These are phyloP conservation scores for Trichoplusia ni DNA, from an alignment of 1,140 invertebrate species.

Conservation along the genomic window DNA sequence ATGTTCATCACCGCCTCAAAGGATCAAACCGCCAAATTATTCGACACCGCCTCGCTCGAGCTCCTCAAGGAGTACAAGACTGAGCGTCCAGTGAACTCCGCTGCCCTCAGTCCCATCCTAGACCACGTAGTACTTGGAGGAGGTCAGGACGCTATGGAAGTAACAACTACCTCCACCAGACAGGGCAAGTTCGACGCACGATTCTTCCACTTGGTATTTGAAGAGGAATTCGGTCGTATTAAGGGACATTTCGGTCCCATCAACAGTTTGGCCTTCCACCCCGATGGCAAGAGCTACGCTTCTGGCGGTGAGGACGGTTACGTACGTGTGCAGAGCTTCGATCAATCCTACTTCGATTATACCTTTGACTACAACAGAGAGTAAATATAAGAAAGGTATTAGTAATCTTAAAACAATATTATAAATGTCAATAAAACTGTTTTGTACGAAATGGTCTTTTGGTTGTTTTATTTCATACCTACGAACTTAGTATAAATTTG, in stretches of 20 bases:
- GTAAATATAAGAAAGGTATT: constrained; percentile 45
- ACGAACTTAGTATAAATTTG: no score
- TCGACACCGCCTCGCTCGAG: constrained; percentile 93
- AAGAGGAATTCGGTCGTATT: constrained; percentile 98
- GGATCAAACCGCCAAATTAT: constrained; percentile 96
- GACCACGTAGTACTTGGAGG: constrained; percentile 98
- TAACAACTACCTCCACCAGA: constrained; percentile 97
- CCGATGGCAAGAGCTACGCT: constrained; percentile 97
- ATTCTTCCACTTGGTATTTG: constrained; percentile 99
- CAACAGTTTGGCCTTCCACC: constrained; percentile 99
- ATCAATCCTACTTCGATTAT: constrained; percentile 98
- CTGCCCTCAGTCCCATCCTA: constrained; percentile 95
- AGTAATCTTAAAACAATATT: constrained; percentile 20
- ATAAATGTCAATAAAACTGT: constrained; percentile 30
- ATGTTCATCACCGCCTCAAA: constrained; percentile 99
- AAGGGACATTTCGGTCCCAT: constrained; percentile 99
- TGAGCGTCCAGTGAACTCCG: constrained; percentile 97
- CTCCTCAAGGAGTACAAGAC: constrained; percentile 97
- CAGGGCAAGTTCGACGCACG: constrained; percentile 99
- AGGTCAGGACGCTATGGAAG: constrained; percentile 99
- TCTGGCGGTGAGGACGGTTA: constrained; percentile 99
- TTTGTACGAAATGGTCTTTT: constrained; percentile 17
- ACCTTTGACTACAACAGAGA: constrained; percentile 92
- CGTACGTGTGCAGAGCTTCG: constrained; percentile 97
- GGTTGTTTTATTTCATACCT: constrained; percentile 29